Evolutionary conservation across 2,888 invertebrate species (phyloP).

Genomic region (Zelleria hepariella): DNA sequence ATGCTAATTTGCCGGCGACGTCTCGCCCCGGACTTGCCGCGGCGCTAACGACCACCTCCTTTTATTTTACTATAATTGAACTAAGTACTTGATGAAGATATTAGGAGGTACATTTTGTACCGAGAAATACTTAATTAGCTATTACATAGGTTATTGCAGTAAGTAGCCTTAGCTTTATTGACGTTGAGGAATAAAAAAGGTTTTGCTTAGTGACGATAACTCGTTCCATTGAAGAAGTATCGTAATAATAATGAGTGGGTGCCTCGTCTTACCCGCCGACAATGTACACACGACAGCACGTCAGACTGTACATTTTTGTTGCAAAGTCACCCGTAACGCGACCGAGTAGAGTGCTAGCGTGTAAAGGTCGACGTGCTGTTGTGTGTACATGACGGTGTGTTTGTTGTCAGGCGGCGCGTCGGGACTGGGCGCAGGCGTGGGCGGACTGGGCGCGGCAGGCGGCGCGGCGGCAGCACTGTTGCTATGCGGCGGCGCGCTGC

Average conservation of each 20-base stretch:
- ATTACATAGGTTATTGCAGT: no score
- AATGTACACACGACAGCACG: no score
- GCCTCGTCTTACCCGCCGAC: no score
- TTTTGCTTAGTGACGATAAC: no score
- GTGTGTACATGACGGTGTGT: constrained; percentile 12
- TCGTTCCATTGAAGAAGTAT: no score
- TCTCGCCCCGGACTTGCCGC: constrained; percentile 14
- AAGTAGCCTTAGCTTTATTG: no score
- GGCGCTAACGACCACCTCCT: constrained; percentile 8
- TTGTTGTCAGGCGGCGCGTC: constrained; percentile 40
- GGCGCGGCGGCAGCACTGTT: constrained; percentile 38
- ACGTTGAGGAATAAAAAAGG: no score
- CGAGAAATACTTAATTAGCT: background rate
- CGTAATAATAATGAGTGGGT: no score
- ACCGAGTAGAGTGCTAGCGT: no score
- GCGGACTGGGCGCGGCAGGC: constrained; percentile 22
- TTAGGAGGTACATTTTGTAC: background rate
- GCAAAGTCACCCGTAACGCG: no score
- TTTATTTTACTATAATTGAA: background rate
- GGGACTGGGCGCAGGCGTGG: constrained; percentile 34
- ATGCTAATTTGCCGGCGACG: constrained; percentile 23
- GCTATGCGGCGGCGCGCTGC: constrained; percentile 39
- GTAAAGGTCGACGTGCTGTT: no score
- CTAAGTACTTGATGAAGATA: background rate
- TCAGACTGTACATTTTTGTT: no score